Percentiles rank a stretch among this genome's conserved stretches.
phyloP scores from a whole-genome alignment of 1,140 invertebrate species.

The Zaprionus lachaisei region DNA sequence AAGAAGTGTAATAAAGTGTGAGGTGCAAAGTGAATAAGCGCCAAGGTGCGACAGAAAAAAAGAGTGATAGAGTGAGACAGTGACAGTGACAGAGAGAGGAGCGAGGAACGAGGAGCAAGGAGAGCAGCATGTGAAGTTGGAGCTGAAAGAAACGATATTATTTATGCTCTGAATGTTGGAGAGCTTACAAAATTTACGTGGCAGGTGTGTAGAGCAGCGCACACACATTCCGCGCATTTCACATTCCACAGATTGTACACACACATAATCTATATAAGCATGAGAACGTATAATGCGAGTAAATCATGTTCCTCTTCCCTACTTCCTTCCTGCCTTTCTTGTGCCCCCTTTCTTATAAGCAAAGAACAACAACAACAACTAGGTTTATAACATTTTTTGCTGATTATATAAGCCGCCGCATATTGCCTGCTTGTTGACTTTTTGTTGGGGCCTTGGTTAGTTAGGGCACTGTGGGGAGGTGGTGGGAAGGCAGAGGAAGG shows the following conservation, averaged over 20 bases:
- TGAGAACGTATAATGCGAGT: slow-evolving; percentile 13
- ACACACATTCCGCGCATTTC: slow-evolving; percentile 12
- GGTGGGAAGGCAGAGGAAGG: slow-evolving; percentile 1
- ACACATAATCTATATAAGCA: slow-evolving; percentile 43
- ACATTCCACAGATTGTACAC: slow-evolving; percentile 66
- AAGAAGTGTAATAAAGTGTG: slow-evolving; percentile 36
- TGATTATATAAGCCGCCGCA: slow-evolving; percentile 71
- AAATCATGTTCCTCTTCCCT: slow-evolving; percentile 23
- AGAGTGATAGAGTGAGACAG: background rate
- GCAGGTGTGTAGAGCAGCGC: slow-evolving; percentile 68
- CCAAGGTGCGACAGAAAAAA: background rate
- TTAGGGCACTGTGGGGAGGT: slow-evolving; percentile 32
- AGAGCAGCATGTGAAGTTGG: slow-evolving; percentile 45
- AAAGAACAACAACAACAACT: background rate
- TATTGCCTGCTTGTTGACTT: slow-evolving; percentile 37
- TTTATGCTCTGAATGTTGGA: slow-evolving; percentile 54
- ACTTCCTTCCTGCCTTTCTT: background rate
- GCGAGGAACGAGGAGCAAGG: slow-evolving; percentile 28
- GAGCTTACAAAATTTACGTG: slow-evolving; percentile 72
- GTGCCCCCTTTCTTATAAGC: background rate
- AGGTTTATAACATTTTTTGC: slow-evolving; percentile 13
- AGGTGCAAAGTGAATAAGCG: slow-evolving; percentile 52
- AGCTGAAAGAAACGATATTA: slow-evolving; percentile 43
- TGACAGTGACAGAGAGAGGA: background rate
- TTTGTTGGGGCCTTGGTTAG: slow-evolving; percentile 43